Evolutionary conservation across 2,797 vertebrate species (phyloP), one percentile per base, ranked within the genome.

Genomic region (Aphelocoma californica): DNA sequence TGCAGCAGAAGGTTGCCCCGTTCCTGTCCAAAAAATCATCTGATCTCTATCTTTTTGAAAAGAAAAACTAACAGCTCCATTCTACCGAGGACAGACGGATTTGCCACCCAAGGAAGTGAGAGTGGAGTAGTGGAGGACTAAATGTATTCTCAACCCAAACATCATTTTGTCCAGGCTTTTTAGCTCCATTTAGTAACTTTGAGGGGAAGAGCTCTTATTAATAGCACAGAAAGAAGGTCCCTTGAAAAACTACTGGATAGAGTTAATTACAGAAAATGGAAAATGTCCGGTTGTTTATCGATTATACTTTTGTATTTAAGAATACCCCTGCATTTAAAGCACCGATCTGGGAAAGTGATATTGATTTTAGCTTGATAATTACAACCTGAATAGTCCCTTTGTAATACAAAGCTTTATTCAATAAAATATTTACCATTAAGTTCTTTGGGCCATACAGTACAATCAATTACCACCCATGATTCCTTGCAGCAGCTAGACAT

Each of bases 321-420:
- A 93, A 94, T 77, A 94, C n/a, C 21, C 82, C 93, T 61, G 81
- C 92, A 73, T 60, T 91, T 80, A 79, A 94, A 95, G 82, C 72
- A 85, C 79, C 56, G 61, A 86, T 32, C 89, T 96, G 91, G 87
- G 83, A 93, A 95, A 96, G 80, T 21, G 70, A 87, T 94, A 96
- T 96, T 94, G 95, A 96, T 96, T 95, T 95, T 67, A 92, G 82
- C 89, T 88, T 96, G 88, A 95, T 94, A 93, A 97, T 95, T 96
- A 90, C 92, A 91, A 91, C 62, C 45, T 2, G 0, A 96, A 84
- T 12, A 90, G 81, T 86, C 81, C 58, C 14, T 92, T 88, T 88
- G 77, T 77, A 95, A 93, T 72, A 80, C 53, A 91, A 92, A 94
- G 86, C 84, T 95, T 92, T 81, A 86, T 86, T 95, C 89, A 91